A percentile compares a stretch with the other conserved stretches of the same genome.
These are phyloP conservation scores for Allolobophora icterica DNA, from an alignment of 2,888 invertebrate species.

Conservation along the genomic window DNA sequence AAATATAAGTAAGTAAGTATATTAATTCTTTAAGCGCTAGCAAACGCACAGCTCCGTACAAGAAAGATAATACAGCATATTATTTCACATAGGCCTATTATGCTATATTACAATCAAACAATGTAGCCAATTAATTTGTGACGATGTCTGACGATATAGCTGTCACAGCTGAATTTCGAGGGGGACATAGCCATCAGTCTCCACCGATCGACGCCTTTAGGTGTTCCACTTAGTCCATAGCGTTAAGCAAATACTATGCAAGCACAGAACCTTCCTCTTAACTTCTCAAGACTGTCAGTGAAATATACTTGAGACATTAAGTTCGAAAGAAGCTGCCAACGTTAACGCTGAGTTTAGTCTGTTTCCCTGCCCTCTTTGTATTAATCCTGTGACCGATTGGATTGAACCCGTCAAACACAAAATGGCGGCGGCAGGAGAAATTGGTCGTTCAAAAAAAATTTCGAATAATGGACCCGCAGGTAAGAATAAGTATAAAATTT, in stretches of 20 bases:
- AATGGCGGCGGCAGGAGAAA: background rate
- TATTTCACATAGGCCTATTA: no score
- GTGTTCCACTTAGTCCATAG: no score
- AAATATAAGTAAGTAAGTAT: no score
- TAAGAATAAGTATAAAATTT: background rate
- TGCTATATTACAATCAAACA: no score
- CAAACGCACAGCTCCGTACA: no score
- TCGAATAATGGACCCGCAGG: background rate
- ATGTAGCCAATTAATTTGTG: no score
- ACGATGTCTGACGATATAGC: no score
- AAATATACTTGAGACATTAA: background rate
- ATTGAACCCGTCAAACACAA: background rate
- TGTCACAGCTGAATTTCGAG: no score
- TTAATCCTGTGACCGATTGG: background rate
- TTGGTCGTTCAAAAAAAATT: constrained; percentile 2
- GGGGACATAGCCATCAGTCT: no score
- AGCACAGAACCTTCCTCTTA: background rate
- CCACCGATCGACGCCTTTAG: no score
- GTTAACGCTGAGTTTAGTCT: background rate
- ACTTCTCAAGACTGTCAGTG: background rate
- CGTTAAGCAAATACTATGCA: background rate
- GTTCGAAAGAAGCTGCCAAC: background rate
- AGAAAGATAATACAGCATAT: no score
- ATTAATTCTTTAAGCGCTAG: no score
- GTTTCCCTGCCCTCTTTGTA: background rate